These are phyloP conservation scores for Eubucco bourcierii DNA, from an alignment of 2,113 vertebrate genomes.

Conservation along the genomic window DNA sequence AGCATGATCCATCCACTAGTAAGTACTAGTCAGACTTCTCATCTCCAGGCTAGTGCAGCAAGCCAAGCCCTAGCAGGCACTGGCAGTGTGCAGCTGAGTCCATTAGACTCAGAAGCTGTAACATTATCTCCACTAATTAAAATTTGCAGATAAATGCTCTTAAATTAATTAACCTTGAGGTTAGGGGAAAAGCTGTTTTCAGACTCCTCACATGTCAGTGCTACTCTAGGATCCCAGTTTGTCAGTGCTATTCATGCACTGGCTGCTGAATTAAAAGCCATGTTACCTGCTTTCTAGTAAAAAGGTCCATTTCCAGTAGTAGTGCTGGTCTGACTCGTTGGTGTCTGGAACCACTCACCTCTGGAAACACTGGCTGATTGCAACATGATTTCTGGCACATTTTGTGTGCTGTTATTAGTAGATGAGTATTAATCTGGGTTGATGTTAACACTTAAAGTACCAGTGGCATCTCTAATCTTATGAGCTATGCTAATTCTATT, in stretches of 20 bases:
- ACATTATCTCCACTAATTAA: not conserved
- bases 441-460: not conserved
- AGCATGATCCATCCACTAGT: conserved; percentile 70
- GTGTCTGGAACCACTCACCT: not conserved
- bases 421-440: not conserved
- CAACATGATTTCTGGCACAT: not conserved
- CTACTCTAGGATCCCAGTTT: not conserved
- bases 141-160: not conserved
- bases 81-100: not conserved
- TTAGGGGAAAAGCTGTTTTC: not conserved
- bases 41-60: not conserved
- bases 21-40: conserved; percentile 9
- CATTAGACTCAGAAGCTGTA: not conserved
- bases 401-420: not conserved
- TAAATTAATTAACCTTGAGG: not conserved
- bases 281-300: not conserved
- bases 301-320: not conserved
- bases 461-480: not conserved
- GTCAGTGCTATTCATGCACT: not conserved
- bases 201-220: not conserved
- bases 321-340: not conserved
- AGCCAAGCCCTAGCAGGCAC: not conserved
- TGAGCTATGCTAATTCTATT: not conserved
- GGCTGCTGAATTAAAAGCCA: not conserved
- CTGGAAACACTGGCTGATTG: not conserved